Conservation (phyloP, 1,140 invertebrate species). For the Drosophila pectinifera region DNA sequence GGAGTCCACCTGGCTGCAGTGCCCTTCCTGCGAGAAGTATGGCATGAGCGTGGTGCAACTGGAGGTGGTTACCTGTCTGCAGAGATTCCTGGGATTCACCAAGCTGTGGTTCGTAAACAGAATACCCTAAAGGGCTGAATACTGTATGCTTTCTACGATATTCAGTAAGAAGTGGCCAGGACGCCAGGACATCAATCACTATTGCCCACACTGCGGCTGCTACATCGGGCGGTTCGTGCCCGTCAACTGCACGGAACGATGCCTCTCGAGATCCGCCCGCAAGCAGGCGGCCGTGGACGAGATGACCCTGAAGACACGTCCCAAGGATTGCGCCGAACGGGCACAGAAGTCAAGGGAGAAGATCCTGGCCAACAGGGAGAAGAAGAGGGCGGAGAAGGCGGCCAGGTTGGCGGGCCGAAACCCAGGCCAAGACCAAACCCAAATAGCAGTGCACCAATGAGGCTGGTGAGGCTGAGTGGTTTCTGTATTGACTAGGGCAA, state of each 20-base stretch:
- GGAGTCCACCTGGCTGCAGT: conserved; percentile 66
- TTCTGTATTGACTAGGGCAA: conserved; percentile 29
- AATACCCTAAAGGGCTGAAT: accelerated
- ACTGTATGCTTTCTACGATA: not conserved
- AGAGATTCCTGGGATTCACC: conserved; percentile 56
- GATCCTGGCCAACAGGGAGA: conserved; percentile 54
- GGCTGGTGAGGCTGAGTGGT: conserved; percentile 25
- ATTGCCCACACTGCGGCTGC: conserved; percentile 75
- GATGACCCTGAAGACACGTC: conserved; percentile 66
- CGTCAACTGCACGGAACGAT: conserved; percentile 66
- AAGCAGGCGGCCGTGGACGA: conserved; percentile 68
- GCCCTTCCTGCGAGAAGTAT: conserved; percentile 67
- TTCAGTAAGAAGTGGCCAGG: conserved; percentile 66
- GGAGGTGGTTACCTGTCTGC: conserved; percentile 69
- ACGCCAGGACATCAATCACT: conserved; percentile 75
- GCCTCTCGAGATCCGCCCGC: conserved; percentile 60
- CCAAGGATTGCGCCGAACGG: conserved; percentile 69
- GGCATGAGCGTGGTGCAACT: conserved; percentile 59
- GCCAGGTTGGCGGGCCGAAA: conserved; percentile 12
- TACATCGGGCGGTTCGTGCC: conserved; percentile 71
- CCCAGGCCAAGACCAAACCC: conserved; percentile 1
- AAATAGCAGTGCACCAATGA: conserved; percentile 24
- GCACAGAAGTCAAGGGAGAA: conserved; percentile 64
- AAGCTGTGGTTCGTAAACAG: conserved; percentile 66
- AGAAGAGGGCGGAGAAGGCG: conserved; percentile 38